These are phyloP conservation scores for Fragum sueziense DNA, from an alignment of 2,888 invertebrate genomes.

Conservation along the genomic window DNA sequence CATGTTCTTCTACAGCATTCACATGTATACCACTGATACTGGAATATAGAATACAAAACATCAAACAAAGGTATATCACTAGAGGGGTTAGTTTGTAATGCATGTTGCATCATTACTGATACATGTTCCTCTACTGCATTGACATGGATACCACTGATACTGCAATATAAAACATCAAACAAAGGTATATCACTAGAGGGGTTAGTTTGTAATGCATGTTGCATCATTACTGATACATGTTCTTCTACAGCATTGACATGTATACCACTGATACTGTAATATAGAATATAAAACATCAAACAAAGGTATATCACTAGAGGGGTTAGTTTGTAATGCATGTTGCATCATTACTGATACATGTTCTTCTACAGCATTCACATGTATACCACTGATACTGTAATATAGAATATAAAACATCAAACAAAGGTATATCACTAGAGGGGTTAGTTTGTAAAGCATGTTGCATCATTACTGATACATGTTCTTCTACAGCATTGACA, in stretches of 20 bases:
- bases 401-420: conserved; percentile 89
- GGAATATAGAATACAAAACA: no score
- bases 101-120: no score
- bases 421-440: conserved; percentile 65
- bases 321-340: conserved; percentile 90
- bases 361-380: conserved; percentile 82
- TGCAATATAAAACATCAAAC: no score
- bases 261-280: conserved; percentile 71
- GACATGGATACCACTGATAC: background rate
- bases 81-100: no score
- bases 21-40: conserved; percentile 72
- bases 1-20: conserved; percentile 84
- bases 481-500: background rate
- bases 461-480: background rate
- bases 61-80: no score
- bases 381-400: conserved; percentile 70
- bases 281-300: no score
- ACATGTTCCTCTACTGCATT: no score
- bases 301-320: no score
- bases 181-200: conserved; percentile 92
- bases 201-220: conserved; percentile 90
- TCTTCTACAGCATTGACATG: conserved; percentile 82
- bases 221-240: conserved; percentile 89
- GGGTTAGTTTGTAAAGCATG: background rate
- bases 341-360: conserved; percentile 90